Conservation (phyloP, 2,888 invertebrate species). For the Clivina fossor region DNA sequence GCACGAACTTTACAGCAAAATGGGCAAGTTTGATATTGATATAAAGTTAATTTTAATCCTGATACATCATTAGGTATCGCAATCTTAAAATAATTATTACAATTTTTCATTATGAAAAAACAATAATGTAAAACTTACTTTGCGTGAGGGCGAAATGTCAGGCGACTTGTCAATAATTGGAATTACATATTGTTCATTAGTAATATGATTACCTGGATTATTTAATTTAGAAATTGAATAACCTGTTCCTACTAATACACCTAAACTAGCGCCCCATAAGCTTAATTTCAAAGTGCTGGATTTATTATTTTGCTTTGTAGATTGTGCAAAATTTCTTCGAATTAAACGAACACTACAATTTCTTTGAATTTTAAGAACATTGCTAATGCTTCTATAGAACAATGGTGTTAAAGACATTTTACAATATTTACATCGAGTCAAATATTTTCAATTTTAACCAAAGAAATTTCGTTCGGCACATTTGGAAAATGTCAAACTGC, state of each 20-base stretch:
- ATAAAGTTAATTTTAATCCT: conserved; percentile 80
- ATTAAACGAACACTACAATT: too few relatives aligned
- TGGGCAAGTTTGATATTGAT: conserved; percentile 97
- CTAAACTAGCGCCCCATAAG: conserved; percentile 51
- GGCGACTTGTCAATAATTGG: conserved; percentile 49
- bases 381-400: too few relatives aligned
- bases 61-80: conserved; percentile 64
- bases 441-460: too few relatives aligned
- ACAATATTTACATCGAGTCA: too few relatives aligned
- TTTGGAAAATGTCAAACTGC: too few relatives aligned
- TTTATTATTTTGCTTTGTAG: conserved; percentile 13
- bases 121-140: conserved; percentile 47
- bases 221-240: conserved; percentile 55
- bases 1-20: conserved; percentile 95
- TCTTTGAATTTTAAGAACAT: too few relatives aligned
- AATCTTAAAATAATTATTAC: conserved; percentile 56
- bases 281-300: conserved; percentile 46
- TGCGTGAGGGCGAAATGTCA: conserved; percentile 53
- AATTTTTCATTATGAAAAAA: conserved; percentile 1
- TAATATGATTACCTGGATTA: conserved; percentile 51
- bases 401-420: too few relatives aligned
- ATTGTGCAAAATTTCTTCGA: too few relatives aligned
- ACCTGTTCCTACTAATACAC: conserved; percentile 54
- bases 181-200: conserved; percentile 53
- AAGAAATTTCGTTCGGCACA: too few relatives aligned